phyloP scores from a whole-genome alignment of 2,888 invertebrate genomes.

The Metallyticus violacea region DNA sequence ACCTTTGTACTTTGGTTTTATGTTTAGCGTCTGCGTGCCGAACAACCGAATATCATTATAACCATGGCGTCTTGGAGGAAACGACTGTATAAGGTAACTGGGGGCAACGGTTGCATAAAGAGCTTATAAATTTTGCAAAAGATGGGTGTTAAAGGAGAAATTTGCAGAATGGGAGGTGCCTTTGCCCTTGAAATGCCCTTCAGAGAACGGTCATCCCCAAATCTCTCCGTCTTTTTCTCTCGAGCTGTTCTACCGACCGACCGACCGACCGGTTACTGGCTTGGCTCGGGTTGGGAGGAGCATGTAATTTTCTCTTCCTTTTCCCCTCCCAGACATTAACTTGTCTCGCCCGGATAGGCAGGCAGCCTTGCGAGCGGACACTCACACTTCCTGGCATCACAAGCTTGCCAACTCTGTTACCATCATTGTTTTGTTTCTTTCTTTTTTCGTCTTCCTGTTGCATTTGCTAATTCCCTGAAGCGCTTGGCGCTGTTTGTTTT shows the following conservation, averaged over 20 bases:
- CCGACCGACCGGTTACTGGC: background rate
- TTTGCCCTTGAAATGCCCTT: constrained; percentile 9
- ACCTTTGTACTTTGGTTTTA: too few relatives aligned
- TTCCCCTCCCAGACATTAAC: constrained; percentile 8
- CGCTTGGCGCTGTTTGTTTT: background rate
- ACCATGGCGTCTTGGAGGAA: background rate
- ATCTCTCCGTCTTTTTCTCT: background rate
- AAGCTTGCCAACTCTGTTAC: constrained; percentile 34
- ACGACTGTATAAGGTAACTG: background rate
- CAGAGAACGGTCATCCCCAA: constrained; percentile 12
- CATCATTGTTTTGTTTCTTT: background rate
- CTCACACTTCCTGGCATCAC: constrained; percentile 16
- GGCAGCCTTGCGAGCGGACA: constrained; percentile 14
- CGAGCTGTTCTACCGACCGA: background rate
- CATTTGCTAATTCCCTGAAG: background rate
- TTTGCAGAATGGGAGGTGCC: background rate
- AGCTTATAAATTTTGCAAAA: background rate
- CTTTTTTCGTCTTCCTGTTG: background rate
- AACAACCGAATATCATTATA: too few relatives aligned
- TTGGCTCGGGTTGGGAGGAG: background rate
- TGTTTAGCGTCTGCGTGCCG: too few relatives aligned
- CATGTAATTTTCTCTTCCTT: background rate
- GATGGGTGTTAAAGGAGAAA: background rate
- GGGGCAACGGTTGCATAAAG: background rate
- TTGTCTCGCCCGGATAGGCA: constrained; percentile 18